Conservation (phyloP, 2,113 vertebrate genomes). For the Mastomys natalensis region DNA sequence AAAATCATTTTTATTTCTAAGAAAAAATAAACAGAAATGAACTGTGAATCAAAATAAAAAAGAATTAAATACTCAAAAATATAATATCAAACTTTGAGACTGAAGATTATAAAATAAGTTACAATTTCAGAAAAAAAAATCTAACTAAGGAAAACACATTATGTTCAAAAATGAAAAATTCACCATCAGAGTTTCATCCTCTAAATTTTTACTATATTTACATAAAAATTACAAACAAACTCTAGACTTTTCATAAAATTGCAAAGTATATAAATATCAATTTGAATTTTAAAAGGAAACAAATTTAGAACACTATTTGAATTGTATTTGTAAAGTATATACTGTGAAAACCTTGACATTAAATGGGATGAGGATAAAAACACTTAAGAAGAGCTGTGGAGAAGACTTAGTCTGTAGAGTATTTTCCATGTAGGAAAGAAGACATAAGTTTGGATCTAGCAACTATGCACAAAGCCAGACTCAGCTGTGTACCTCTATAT, state of each 20-base stretch:
- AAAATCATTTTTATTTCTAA: background rate
- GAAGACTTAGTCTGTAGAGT: background rate
- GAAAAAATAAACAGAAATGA: background rate
- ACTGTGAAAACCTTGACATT: background rate
- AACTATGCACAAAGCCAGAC: too few relatives aligned
- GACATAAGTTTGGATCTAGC: background rate
- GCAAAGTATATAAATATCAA: background rate
- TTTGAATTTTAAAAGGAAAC: background rate
- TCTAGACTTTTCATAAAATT: constrained; percentile 5
- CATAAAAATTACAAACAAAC: background rate
- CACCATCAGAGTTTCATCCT: background rate
- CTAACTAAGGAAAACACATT: background rate
- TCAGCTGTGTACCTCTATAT: background rate
- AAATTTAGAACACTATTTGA: background rate
- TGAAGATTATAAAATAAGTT: background rate
- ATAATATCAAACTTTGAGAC: background rate
- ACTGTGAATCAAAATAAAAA: background rate
- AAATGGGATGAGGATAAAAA: background rate
- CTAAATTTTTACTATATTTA: background rate
- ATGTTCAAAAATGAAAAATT: background rate
- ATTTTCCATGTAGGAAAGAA: background rate
- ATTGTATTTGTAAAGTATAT: background rate
- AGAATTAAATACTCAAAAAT: background rate
- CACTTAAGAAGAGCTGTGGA: too few relatives aligned
- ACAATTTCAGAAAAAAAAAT: background rate